Evolutionary conservation across 2,113 vertebrate species (phyloP).

Genomic region (Pelmatolapia mariae): DNA sequence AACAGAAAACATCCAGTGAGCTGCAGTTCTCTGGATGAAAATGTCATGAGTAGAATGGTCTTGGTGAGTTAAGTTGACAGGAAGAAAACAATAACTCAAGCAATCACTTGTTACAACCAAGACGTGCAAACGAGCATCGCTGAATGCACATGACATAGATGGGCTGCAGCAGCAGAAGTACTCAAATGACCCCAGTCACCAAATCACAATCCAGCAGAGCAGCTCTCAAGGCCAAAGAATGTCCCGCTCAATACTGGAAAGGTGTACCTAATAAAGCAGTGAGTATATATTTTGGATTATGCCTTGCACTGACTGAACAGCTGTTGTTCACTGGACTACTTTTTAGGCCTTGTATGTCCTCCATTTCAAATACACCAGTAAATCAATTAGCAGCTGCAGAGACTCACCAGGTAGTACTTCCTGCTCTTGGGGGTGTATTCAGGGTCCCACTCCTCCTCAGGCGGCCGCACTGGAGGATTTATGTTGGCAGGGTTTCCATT

Average conservation of each 20-base stretch:
- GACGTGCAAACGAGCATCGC: rapidly evolving
- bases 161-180: not conserved
- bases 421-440: constrained; percentile 98
- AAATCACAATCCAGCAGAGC: not conserved
- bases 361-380: not conserved
- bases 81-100: not conserved
- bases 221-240: not conserved
- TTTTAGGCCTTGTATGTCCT: not conserved
- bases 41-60: rapidly evolving
- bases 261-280: not conserved
- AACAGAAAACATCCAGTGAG: not conserved
- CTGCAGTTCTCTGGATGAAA: not conserved
- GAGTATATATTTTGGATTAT: not conserved
- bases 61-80: not conserved
- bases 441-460: constrained; percentile 96
- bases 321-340: not conserved
- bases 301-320: not conserved
- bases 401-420: constrained; percentile 96
- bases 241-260: not conserved
- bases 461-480: constrained; percentile 76
- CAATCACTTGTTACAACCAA: not conserved
- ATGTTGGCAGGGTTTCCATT: constrained; percentile 80
- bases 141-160: not conserved
- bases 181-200: not conserved
- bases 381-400: not conserved